These are phyloP conservation scores for Tribolium madens DNA, from an alignment of 1,140 invertebrate genomes.

Conservation along the genomic window DNA sequence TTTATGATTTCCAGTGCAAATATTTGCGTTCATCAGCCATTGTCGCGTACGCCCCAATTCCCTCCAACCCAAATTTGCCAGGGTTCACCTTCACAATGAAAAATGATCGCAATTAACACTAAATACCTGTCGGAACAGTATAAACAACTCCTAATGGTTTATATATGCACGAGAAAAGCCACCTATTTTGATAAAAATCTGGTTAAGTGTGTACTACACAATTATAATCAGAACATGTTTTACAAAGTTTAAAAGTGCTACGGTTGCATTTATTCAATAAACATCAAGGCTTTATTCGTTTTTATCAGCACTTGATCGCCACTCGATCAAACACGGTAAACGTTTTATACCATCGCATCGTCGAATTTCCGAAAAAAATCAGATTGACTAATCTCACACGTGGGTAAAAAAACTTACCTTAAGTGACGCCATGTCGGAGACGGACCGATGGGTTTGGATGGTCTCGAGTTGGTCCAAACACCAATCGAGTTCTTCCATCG, in stretches of 20 bases:
- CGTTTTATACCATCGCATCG: not conserved
- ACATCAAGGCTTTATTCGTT: slow-evolving; percentile 6
- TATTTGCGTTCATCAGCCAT: slow-evolving; percentile 21
- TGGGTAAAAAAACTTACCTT: slow-evolving; percentile 78
- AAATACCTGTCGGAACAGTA: slow-evolving; percentile 3
- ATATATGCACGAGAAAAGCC: not conserved
- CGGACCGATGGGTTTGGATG: slow-evolving; percentile 98
- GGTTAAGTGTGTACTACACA: not conserved
- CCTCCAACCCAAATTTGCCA: not conserved
- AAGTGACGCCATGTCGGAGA: slow-evolving; percentile 99
- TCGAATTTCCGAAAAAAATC: too few species aligned
- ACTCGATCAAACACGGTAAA: not conserved
- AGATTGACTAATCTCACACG: not conserved
- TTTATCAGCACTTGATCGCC: not conserved
- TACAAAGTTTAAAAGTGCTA: not conserved
- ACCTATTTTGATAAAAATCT: not conserved
- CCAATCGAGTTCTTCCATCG: slow-evolving; percentile 99
- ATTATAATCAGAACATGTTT: too few species aligned
- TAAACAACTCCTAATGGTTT: not conserved
- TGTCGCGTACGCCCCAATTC: slow-evolving; percentile 13
- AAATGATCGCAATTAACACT: slow-evolving; percentile 2
- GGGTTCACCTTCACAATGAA: not conserved
- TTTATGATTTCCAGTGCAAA: slow-evolving; percentile 16
- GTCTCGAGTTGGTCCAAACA: slow-evolving; percentile 99
- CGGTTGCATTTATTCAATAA: not conserved